A percentile compares a stretch with the other conserved stretches of the same genome.
Conservation (phyloP, 2,113 vertebrate species). For the Cyanoliseus patagonus region DNA sequence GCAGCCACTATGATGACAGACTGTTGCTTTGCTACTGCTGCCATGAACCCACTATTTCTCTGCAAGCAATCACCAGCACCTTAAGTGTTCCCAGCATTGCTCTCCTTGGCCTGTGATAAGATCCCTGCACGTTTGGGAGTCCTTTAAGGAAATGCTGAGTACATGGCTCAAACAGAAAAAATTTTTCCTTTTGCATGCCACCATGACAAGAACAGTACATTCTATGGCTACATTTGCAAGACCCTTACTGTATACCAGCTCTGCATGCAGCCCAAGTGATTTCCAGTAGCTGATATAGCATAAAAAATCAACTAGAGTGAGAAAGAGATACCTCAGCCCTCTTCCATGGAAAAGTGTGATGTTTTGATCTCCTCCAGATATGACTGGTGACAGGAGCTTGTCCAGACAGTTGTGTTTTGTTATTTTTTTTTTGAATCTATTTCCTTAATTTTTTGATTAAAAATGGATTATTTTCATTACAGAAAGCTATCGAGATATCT, state of each 20-base stretch:
- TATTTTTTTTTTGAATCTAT: background rate
- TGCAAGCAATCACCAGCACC: background rate
- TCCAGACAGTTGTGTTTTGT: background rate
- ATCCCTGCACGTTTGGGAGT: accelerated
- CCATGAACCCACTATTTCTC: background rate
- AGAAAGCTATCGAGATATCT: background rate
- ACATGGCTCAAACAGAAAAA: accelerated
- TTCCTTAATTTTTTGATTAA: background rate
- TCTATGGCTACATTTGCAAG: background rate
- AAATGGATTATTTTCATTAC: background rate
- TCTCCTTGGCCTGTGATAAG: background rate
- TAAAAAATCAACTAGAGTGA: background rate
- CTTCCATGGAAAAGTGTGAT: background rate
- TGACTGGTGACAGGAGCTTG: background rate
- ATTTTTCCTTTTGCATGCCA: background rate
- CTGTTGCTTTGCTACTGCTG: background rate
- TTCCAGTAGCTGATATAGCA: background rate
- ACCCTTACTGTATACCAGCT: background rate
- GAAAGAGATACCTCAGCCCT: background rate
- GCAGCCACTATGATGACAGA: background rate
- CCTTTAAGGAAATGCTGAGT: background rate
- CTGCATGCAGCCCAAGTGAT: background rate
- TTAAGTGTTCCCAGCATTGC: background rate
- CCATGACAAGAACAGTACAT: accelerated
- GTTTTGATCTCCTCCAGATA: background rate